These are phyloP conservation scores for Pogoniulus pusillus DNA, from an alignment of 2,797 vertebrate genomes.

Conservation along the genomic window DNA sequence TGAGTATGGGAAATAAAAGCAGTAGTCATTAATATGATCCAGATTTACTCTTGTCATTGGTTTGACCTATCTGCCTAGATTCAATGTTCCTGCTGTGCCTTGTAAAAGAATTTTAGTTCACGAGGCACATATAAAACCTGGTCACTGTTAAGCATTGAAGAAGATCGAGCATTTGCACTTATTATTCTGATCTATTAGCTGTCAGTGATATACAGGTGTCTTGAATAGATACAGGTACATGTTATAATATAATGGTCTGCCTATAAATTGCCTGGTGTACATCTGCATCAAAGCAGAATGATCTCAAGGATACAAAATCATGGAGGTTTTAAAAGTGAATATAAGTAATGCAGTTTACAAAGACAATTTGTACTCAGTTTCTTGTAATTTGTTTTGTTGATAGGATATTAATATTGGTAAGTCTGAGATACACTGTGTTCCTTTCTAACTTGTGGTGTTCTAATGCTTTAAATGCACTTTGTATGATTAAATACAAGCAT, in stretches of 20 bases:
- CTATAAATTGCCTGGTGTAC: neutral
- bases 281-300: neutral
- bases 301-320: neutral
- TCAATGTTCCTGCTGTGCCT: neutral
- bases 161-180: conserved; percentile 1
- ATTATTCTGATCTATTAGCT: conserved; percentile 27
- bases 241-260: neutral
- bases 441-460: neutral
- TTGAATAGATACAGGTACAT: neutral
- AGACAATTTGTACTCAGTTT: neutral
- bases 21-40: neutral
- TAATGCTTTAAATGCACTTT: neutral
- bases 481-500: neutral
- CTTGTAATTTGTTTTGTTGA: neutral
- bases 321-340: neutral
- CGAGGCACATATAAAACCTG: neutral
- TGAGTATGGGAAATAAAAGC: neutral
- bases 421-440: neutral
- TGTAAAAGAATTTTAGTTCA: conserved; percentile 34
- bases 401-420: neutral
- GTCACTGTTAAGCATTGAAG: neutral
- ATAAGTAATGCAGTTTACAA: neutral
- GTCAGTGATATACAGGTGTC: neutral
- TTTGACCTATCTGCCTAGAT: neutral
- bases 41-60: conserved; percentile 24